Conservation (phyloP, 2,797 vertebrate genomes). For the Limosa lapponica region DNA sequence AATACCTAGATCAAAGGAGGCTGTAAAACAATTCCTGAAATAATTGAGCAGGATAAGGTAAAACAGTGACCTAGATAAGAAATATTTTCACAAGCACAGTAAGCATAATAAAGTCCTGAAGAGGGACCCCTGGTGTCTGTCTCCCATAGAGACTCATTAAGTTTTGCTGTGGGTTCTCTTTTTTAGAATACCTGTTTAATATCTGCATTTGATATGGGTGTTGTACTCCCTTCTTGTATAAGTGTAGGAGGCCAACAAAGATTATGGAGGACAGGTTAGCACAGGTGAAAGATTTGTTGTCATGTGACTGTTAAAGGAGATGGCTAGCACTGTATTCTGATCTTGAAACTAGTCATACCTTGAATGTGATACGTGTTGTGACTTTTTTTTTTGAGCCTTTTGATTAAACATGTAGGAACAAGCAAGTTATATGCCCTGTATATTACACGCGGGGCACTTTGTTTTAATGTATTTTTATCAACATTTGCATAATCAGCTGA, state of each 20-base stretch:
- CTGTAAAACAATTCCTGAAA: neutral
- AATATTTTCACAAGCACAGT: neutral
- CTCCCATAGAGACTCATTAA: neutral
- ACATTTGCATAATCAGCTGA: neutral
- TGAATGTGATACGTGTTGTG: fast-evolving
- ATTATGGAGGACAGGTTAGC: neutral
- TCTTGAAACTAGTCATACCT: neutral
- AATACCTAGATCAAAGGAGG: constrained; percentile 8
- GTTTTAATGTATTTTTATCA: neutral
- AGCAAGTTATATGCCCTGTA: neutral
- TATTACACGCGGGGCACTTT: neutral
- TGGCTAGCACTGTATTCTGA: neutral
- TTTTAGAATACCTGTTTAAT: neutral
- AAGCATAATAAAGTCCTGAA: neutral
- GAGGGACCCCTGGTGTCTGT: neutral
- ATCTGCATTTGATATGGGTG: neutral
- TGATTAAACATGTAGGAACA: neutral
- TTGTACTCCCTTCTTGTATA: neutral
- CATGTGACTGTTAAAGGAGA: neutral
- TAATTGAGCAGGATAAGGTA: neutral
- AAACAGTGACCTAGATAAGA: neutral
- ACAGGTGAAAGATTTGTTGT: neutral
- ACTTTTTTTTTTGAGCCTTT: neutral
- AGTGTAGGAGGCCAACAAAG: neutral
- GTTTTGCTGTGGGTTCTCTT: neutral